Evolutionary conservation across 92 coral and sea anemone genomes (phyloP), one percentile per base, ranked within the genome.

Genomic region (Porites rus): DNA sequence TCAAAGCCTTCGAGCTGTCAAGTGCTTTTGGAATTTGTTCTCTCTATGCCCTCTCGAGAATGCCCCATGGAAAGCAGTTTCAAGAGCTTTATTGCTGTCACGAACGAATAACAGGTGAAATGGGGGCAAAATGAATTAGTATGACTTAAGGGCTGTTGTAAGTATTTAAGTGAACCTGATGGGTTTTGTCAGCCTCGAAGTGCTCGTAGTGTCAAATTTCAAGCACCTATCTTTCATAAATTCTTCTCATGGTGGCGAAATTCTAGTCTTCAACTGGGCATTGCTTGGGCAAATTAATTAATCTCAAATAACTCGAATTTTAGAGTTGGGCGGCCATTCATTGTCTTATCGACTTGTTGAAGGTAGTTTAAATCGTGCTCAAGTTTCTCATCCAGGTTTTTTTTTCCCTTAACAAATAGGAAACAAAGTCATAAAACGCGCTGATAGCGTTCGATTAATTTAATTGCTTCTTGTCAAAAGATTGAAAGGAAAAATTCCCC

Each of bases 71-170:
- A 88, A 89, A 91, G 71, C 96, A 87, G 68, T 77, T 91, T 87
- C 95, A 92, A 87, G 93, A 87, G 90, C 88, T 87, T 79, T 94
- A 84, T 91, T 95, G 94, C 91, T 95, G 98, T 95, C 98, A 88
- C 77, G 98, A 94, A 69, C 94, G 94, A 63, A 93, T 88, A 90
- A 79, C 98, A 95, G 97, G 97, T 94, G 97, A 94, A 91, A 89
- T 90, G 71, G 59, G 92, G 82, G 90, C 71, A 84, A 94, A 82
- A 82, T 84, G 93, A 85, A 91, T 92, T 89, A 84, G 93, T 90
- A 89, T 86, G 83, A 81, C 95, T 56, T 89, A 86, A 90, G 89
- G 92, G 92, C 92, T 86, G 92, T 95, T 93, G 89, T 86, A 94
- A 93, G 92, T 90, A 95, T 95, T 95, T 95, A 94, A 95, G 91